phyloP scores from a whole-genome alignment of 2,113 vertebrate genomes.

The Onychorhynchus coronatus region DNA sequence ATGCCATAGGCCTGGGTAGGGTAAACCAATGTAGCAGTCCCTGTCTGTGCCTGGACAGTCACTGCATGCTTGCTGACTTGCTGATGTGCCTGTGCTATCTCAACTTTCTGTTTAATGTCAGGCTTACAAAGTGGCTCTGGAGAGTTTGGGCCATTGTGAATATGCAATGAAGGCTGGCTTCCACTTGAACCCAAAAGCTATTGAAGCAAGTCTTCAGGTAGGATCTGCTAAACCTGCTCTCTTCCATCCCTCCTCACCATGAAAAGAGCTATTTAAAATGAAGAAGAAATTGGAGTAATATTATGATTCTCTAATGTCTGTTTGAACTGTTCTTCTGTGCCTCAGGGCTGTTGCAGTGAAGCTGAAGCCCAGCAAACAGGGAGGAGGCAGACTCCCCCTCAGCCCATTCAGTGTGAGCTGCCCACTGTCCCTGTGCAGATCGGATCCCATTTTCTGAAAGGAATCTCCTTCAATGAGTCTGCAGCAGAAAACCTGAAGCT shows the following conservation, averaged over 20 bases:
- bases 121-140: constrained; percentile 93
- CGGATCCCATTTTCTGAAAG: constrained; percentile 93
- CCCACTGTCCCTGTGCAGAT: constrained; percentile 97
- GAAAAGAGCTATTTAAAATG: background rate
- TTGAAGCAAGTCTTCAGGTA: constrained; percentile 94
- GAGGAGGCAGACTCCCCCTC: constrained; percentile 90
- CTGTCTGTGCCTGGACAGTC: background rate
- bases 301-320: background rate
- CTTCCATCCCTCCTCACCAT: background rate
- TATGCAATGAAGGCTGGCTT: constrained; percentile 97
- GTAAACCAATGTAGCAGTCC: background rate
- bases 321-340: background rate
- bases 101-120: constrained; percentile 51
- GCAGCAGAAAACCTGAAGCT: constrained; percentile 95
- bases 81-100: background rate
- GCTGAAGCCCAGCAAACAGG: constrained; percentile 96
- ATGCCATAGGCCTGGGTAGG: background rate
- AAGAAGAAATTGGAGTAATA: too few relatives aligned
- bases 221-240: background rate
- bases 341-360: constrained; percentile 93
- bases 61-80: background rate
- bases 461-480: constrained; percentile 95
- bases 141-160: constrained; percentile 95
- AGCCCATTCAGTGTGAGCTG: constrained; percentile 96
- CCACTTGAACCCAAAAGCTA: constrained; percentile 93